Conservation (phyloP, 2,888 invertebrate species). For the Conops quadrifasciatus region DNA sequence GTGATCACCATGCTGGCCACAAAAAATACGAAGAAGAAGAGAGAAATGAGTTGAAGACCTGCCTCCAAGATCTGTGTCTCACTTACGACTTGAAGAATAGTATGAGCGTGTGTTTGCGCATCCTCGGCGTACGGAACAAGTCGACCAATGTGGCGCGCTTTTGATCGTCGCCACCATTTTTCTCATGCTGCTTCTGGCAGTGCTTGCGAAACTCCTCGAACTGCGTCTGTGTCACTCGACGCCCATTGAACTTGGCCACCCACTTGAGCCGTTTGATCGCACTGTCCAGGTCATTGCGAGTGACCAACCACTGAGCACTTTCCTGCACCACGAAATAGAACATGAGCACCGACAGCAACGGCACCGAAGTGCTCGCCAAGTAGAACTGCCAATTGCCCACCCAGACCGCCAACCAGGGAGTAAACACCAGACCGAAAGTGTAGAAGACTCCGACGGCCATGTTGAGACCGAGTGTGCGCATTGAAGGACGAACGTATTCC, state of each 20-base stretch:
- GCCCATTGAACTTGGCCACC: slow-evolving; percentile 69
- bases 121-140: slow-evolving; percentile 68
- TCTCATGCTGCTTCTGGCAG: slow-evolving; percentile 60
- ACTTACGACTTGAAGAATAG: slow-evolving; percentile 72
- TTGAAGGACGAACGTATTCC: slow-evolving; percentile 70
- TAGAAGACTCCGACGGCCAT: slow-evolving; percentile 71
- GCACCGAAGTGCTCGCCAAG: slow-evolving; percentile 67
- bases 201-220: slow-evolving; percentile 63
- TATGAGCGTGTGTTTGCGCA: slow-evolving; percentile 68
- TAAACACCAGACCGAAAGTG: slow-evolving; percentile 67
- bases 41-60: not conserved
- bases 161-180: slow-evolving; percentile 58
- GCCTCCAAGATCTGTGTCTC: not conserved
- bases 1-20: slow-evolving; percentile 69
- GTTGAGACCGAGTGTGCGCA: slow-evolving; percentile 70
- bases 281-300: slow-evolving; percentile 67
- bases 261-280: slow-evolving; percentile 68
- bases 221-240: slow-evolving; percentile 62
- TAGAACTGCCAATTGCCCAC: slow-evolving; percentile 68
- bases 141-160: slow-evolving; percentile 64
- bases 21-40: slow-evolving; percentile 5
- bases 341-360: slow-evolving; percentile 65
- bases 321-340: slow-evolving; percentile 70
- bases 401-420: slow-evolving; percentile 67
- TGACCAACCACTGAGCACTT: slow-evolving; percentile 72